Evolutionary conservation across 2,888 invertebrate genomes (phyloP), one percentile per base, ranked within the genome.

Genomic region (Ectobius pallidus): DNA sequence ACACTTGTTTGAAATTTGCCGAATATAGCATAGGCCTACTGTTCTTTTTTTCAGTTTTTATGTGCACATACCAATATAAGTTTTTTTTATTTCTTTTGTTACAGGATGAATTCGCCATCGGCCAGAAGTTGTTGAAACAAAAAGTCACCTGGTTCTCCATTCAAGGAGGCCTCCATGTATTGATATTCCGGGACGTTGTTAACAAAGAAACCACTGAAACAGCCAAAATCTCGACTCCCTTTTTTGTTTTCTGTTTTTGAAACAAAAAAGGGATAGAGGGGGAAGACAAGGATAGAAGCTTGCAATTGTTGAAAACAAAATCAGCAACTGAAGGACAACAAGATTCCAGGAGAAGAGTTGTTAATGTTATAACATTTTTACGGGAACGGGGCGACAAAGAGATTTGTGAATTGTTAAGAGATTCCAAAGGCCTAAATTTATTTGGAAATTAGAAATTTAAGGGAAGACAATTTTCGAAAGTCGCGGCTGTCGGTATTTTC

Each of bases 201-300:
- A 3, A n/a, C 7, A 44, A 27, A 42, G 11, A 27, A 22, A 62
- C 46, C 22, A 34, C 65, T 63, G 71, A 63, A 71, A 63, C 34
- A 39, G 71, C 52, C 46, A 34, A 49, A 65, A 71, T 71, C 71
- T 71, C 71, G 71, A 71, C 25, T 71, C 71, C 71, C 71, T 71
- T 71, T 71, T 71, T 71, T 71, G 71, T 71, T 71, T 71, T 65
- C 65, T 65, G 30, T 27, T 70, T 32, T 63, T 49, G 46, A 71
- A 71, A 71, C 71, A 71, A 71, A 71, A 71, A 52, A 71, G 71
- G 71, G 71, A 71, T 71, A 71, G 71, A 71, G 71, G 65, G 65
- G 39, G 32, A 49, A 62, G 49, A 71, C 22, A 30, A 30, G 39
- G 52, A 65, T 65, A 65, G 65, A 20, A 65, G 46, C 65, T 42